Conservation (phyloP, 2,113 vertebrate genomes). For the Eidolon helvum region DNA sequence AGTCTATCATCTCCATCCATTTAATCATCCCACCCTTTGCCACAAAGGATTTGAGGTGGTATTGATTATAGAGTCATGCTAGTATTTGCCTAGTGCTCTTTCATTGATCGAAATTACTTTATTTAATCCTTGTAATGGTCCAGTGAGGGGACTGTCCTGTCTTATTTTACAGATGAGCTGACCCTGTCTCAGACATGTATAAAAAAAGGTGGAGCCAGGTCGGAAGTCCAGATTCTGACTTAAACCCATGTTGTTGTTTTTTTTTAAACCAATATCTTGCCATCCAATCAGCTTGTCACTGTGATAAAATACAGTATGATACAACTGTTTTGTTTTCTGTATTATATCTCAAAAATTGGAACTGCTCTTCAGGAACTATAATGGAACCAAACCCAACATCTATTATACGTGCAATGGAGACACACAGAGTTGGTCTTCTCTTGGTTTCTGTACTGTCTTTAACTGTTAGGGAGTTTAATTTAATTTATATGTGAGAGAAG, state of each 20-base stretch:
- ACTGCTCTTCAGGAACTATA: not conserved
- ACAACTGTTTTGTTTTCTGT: not conserved
- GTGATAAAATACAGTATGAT: not conserved
- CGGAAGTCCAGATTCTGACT: not conserved
- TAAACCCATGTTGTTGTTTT: not conserved
- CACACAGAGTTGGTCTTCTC: not conserved
- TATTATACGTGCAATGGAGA: not conserved
- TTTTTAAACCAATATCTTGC: not conserved
- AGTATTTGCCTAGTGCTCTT: not conserved
- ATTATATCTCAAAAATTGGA: not conserved
- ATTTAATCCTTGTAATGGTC: not conserved
- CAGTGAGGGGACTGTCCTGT: not conserved
- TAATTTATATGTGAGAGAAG: conserved; percentile 33
- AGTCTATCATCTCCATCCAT: not conserved
- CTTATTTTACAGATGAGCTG: not conserved
- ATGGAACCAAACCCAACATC: not conserved
- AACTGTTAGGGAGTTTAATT: conserved; percentile 25
- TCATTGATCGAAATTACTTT: not conserved
- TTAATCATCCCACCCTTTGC: not conserved
- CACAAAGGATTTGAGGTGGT: not conserved
- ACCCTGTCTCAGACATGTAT: not conserved
- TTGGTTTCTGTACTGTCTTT: not conserved
- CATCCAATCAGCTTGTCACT: not conserved
- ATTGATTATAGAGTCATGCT: not conserved
- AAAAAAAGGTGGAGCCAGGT: not conserved